phyloP scores from a whole-genome alignment of 1,140 invertebrate genomes.

The Phymastichus coffea region DNA sequence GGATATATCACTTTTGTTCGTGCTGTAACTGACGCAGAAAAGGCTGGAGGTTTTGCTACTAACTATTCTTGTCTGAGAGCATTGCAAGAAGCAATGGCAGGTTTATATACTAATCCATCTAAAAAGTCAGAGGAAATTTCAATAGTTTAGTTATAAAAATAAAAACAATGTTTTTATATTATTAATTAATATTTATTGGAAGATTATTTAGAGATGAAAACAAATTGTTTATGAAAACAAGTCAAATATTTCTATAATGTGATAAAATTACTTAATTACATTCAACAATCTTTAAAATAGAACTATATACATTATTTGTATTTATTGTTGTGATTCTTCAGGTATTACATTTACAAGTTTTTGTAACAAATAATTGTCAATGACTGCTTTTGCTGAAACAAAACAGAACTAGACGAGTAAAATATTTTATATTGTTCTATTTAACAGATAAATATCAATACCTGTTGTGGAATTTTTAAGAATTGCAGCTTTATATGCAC shows the following conservation, averaged over 20 bases:
- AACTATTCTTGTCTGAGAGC: conserved; percentile 83
- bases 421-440: conserved; percentile 14
- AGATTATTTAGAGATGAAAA: background rate
- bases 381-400: conserved; percentile 54
- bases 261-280: conserved; percentile 3
- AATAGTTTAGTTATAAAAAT: background rate
- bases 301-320: conserved; percentile 9
- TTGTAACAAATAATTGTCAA: conserved; percentile 53
- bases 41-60: conserved; percentile 85
- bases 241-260: background rate
- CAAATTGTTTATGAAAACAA: background rate
- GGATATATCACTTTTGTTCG: conserved; percentile 79
- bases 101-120: conserved; percentile 67
- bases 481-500: conserved; percentile 78
- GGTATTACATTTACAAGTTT: conserved; percentile 40
- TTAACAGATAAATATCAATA: too few relatives aligned
- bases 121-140: conserved; percentile 22
- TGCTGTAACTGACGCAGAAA: conserved; percentile 69
- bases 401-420: conserved; percentile 5
- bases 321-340: conserved; percentile 30
- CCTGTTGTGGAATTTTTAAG: conserved; percentile 62
- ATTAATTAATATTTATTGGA: background rate
- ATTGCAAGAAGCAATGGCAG: conserved; percentile 86
- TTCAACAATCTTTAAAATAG: background rate
- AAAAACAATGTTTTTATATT: background rate